Percentiles rank a stretch among this genome's conserved stretches.
These are phyloP conservation scores for Peromyscus nudipes DNA, from an alignment of 2,797 vertebrate species.

Conservation along the genomic window DNA sequence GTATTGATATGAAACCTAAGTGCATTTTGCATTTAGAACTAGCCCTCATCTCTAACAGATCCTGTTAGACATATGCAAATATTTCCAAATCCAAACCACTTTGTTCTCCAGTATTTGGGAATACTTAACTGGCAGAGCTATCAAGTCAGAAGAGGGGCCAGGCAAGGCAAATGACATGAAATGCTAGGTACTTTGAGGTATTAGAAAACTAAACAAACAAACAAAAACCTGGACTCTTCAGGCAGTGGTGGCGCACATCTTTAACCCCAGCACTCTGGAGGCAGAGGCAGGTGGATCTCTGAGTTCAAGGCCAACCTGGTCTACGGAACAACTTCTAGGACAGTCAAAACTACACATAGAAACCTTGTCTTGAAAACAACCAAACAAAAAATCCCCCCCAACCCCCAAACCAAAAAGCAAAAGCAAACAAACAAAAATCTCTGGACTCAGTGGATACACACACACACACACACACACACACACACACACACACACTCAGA, in stretches of 20 bases:
- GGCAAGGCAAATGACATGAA: not conserved
- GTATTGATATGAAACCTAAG: not conserved
- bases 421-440: not conserved
- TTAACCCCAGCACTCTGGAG: not conserved
- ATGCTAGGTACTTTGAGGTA: accelerated
- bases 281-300: not conserved
- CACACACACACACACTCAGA: no score
- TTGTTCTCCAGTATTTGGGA: not conserved
- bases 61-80: not conserved
- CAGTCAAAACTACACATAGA: not conserved
- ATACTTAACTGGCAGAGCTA: accelerated
- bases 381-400: not conserved
- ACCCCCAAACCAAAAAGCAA: not conserved
- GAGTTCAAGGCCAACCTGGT: not conserved
- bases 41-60: not conserved
- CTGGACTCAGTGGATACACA: not conserved
- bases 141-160: not conserved
- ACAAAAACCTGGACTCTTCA: not conserved
- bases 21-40: not conserved
- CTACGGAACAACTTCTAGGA: not conserved
- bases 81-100: not conserved
- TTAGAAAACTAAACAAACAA: no score
- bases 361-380: not conserved
- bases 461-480: not conserved
- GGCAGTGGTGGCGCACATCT: not conserved